These are phyloP conservation scores for Philopotamus ludificatus DNA, from an alignment of 1,140 invertebrate species.

Conservation along the genomic window DNA sequence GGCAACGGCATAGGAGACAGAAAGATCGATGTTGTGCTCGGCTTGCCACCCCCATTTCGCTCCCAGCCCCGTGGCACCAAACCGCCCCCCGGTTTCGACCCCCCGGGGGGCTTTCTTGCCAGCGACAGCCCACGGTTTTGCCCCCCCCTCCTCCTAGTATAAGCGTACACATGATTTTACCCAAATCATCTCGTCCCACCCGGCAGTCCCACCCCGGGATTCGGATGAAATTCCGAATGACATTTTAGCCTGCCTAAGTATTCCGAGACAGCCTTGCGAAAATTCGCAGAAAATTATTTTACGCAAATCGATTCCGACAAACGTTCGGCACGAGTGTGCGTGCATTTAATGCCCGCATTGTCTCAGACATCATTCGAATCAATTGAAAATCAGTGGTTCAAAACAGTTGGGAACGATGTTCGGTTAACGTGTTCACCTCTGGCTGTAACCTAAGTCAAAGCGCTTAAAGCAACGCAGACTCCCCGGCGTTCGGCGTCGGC, in stretches of 20 bases:
- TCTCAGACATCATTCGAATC: no score
- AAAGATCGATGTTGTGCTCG: slow-evolving; percentile 41
- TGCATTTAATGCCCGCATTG: no score
- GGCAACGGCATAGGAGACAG: slow-evolving; percentile 38
- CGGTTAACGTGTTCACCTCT: no score
- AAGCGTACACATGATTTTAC: slow-evolving; percentile 40
- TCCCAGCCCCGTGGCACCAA: background rate
- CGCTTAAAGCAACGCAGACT: slow-evolving; percentile 23
- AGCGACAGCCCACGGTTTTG: slow-evolving; percentile 26
- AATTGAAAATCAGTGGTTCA: no score
- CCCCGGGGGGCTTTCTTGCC: slow-evolving; percentile 25
- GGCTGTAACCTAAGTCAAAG: slow-evolving; percentile 25
- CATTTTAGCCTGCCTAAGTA: slow-evolving; percentile 33
- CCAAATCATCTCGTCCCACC: slow-evolving; percentile 40
- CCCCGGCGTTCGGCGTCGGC: slow-evolving; percentile 16
- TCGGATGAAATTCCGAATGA: slow-evolving; percentile 31
- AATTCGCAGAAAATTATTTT: slow-evolving; percentile 26
- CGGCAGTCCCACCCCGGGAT: slow-evolving; percentile 18
- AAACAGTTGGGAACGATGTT: no score
- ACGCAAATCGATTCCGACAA: no score
- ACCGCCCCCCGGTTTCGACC: background rate
- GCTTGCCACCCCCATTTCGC: slow-evolving; percentile 7
- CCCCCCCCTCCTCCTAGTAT: slow-evolving; percentile 19
- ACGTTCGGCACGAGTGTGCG: no score
- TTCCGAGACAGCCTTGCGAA: slow-evolving; percentile 29